phyloP scores from a whole-genome alignment of 2,113 vertebrate species.

The Carlito syrichta region DNA sequence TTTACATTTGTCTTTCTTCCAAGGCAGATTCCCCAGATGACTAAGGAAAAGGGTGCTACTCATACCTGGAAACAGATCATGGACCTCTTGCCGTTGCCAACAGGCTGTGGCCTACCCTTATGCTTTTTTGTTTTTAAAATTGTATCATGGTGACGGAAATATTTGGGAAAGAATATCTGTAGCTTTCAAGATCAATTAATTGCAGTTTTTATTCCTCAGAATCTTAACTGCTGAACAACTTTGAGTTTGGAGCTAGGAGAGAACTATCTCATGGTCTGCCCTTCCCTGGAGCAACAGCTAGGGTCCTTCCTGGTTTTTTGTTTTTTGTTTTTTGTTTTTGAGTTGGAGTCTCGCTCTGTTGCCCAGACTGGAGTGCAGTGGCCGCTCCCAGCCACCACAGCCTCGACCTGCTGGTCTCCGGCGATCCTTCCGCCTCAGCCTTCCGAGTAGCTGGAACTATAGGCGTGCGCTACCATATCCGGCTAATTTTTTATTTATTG shows the following conservation, averaged over 20 bases:
- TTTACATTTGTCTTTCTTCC: not conserved
- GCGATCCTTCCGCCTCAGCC: too few relatives aligned
- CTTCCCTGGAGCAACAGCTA: not conserved
- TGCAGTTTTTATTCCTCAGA: not conserved
- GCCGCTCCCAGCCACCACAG: too few relatives aligned
- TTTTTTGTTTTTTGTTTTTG: too few relatives aligned
- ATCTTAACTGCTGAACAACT: not conserved
- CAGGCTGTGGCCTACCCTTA: not conserved
- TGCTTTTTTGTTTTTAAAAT: not conserved
- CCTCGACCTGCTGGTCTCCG: too few relatives aligned
- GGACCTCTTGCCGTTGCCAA: not conserved
- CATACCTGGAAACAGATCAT: not conserved
- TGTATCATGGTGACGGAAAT: not conserved
- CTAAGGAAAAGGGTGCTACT: not conserved
- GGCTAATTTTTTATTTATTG: too few relatives aligned
- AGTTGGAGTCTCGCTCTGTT: too few relatives aligned
- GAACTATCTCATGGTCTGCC: not conserved
- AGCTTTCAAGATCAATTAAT: not conserved
- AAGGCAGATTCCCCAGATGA: not conserved
- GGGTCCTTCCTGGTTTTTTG: not conserved
- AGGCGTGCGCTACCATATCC: too few relatives aligned
- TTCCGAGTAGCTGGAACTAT: too few relatives aligned
- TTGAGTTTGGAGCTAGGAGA: not conserved
- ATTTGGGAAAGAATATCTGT: not conserved
- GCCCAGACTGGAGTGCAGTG: too few relatives aligned